A percentile compares a stretch with the other conserved stretches of the same genome.
Conservation (phyloP, 2,888 invertebrate species). For the Drosophila formosana region DNA sequence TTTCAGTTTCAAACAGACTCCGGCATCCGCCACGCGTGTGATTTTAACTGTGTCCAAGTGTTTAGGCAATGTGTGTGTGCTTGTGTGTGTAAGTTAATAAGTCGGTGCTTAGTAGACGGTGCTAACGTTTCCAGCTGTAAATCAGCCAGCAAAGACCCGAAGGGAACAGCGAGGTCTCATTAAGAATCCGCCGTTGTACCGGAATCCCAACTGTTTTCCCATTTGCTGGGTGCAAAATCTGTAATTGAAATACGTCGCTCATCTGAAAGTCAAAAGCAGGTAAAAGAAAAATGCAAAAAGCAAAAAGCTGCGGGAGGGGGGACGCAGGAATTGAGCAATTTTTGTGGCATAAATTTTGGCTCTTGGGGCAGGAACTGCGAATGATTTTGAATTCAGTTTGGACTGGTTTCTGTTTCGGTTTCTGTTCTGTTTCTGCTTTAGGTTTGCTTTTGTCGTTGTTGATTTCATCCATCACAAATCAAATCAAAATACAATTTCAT, state of each 20-base stretch:
- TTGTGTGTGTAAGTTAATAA: conserved; percentile 54
- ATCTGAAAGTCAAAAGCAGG: conserved; percentile 73
- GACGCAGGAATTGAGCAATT: conserved; percentile 23
- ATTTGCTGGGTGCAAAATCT: conserved; percentile 66
- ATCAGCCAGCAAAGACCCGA: conserved; percentile 31
- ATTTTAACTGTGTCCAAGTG: conserved; percentile 17
- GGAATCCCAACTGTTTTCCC: conserved; percentile 7
- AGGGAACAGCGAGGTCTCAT: not conserved
- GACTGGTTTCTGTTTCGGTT: conserved; percentile 7
- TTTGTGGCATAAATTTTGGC: conserved; percentile 31
- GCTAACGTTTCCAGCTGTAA: conserved; percentile 38
- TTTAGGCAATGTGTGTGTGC: conserved; percentile 17
- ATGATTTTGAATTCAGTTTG: conserved; percentile 46
- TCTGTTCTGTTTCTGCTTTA: conserved; percentile 42
- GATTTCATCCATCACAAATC: conserved; percentile 59
- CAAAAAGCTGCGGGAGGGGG: conserved; percentile 1
- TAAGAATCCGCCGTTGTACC: conserved; percentile 2
- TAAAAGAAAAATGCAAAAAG: conserved; percentile 36
- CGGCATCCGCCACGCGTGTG: conserved; percentile 18
- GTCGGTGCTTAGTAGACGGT: conserved; percentile 32
- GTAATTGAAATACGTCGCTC: conserved; percentile 69
- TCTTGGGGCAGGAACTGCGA: conserved; percentile 19
- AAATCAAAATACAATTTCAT: conserved; percentile 72
- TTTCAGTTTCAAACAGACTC: conserved; percentile 40
- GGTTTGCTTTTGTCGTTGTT: conserved; percentile 10